Evolutionary conservation across 2,888 invertebrate genomes (phyloP).

Genomic region (Dioctria linearis): DNA sequence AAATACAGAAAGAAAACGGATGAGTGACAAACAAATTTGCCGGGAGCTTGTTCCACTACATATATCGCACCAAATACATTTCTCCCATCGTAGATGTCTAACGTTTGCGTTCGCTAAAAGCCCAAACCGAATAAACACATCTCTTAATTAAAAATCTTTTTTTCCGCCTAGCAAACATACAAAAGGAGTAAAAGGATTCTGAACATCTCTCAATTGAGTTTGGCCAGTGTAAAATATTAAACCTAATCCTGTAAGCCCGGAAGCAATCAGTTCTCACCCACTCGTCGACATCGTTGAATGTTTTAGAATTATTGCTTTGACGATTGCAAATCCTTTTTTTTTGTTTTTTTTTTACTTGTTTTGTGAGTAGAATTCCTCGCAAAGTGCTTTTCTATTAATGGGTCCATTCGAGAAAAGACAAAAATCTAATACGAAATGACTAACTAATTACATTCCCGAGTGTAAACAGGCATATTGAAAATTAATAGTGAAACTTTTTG

Average conservation of each 20-base stretch:
- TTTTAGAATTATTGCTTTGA: slow-evolving; percentile 8
- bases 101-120: slow-evolving; percentile 36
- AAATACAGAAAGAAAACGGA: not conserved
- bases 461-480: slow-evolving; percentile 44
- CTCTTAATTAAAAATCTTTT: slow-evolving; percentile 40
- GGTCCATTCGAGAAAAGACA: slow-evolving; percentile 13
- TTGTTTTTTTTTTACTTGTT: not conserved
- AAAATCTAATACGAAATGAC: slow-evolving; percentile 10
- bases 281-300: slow-evolving; percentile 12
- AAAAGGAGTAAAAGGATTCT: slow-evolving; percentile 18
- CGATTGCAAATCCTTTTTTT: not conserved
- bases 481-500: slow-evolving; percentile 19
- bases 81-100: not conserved
- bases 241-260: slow-evolving; percentile 42
- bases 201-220: slow-evolving; percentile 19
- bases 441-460: slow-evolving; percentile 32
- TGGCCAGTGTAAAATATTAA: slow-evolving; percentile 41
- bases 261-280: slow-evolving; percentile 28
- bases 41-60: not conserved
- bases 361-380: not conserved
- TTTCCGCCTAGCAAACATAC: slow-evolving; percentile 33
- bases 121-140: slow-evolving; percentile 44
- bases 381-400: slow-evolving; percentile 21
- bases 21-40: not conserved
- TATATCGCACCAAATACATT: not conserved